Conservation (phyloP, 2,113 vertebrate species). For the Dolichallabes microphthalmus region DNA sequence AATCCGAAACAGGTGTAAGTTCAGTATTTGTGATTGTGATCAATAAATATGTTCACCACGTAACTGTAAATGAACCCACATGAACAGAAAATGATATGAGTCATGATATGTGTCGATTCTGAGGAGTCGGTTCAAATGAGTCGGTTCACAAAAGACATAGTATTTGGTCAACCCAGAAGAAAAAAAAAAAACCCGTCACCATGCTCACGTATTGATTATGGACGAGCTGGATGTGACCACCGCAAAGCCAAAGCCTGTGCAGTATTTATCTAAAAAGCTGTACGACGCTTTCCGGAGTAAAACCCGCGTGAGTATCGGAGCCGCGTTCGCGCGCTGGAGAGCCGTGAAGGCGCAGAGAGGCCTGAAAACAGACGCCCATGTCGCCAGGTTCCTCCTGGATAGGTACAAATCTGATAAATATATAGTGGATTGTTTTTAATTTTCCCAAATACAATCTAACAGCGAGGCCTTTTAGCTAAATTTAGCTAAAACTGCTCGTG, state of each 20-base stretch:
- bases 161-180: background rate
- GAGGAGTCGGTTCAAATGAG: background rate
- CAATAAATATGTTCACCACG: background rate
- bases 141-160: background rate
- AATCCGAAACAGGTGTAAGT: too few species aligned
- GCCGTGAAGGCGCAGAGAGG: background rate
- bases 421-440: background rate
- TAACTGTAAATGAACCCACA: background rate
- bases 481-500: background rate
- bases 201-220: background rate
- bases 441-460: background rate
- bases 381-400: slow-evolving; percentile 18
- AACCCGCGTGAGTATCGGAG: slow-evolving; percentile 1
- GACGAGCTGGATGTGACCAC: background rate
- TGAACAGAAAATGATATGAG: too few species aligned
- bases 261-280: slow-evolving; percentile 27
- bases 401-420: background rate
- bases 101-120: background rate
- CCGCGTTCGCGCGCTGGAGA: slow-evolving; percentile 20
- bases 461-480: background rate
- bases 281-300: slow-evolving; percentile 27
- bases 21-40: background rate
- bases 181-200: slow-evolving; percentile 1
- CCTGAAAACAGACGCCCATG: slow-evolving; percentile 17
- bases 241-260: background rate